Base-by-base conservation (phyloP, 2,888 invertebrate genomes). In the Automeris io region DNA sequence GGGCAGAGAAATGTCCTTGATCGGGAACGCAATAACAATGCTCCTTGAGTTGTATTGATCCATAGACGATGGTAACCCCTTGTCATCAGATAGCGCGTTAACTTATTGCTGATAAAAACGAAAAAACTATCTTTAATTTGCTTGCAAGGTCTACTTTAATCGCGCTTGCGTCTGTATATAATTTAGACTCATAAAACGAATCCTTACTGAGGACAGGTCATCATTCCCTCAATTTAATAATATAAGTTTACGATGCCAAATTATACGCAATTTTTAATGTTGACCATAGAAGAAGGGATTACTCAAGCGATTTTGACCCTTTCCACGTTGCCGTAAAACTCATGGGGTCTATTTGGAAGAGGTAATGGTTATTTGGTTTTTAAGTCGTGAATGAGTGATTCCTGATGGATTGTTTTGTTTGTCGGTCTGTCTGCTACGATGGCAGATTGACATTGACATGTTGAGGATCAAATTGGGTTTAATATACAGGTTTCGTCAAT, bases 191-290 rank as follows among this genome's bases (percentile, higher is more conserved):
- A 67, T 70, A 70, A 76, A 72, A 54, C 54, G 47, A 51, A 47
- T 48, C 46, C 51, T 45, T 45, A 55, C 54, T 71, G 76, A 77
- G 71, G 74, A 76, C 75, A 74, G 74, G 64, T 61, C 65, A 60
- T 51, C 54, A 55, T 51, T 48, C 46, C 45, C 47, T 49, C 49
- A 56, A 53, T 48, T 56, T 61, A 66, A 70, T 67, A 61, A 57
- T 60, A 51, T 51, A 63, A 68, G 69, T 70, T 70, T 39, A 70
- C 57, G 67, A 66, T 49, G 56, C 56, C 23, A 70, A 70, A 70
- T 70, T 70, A 61, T 58, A 63, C 47, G 49, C 49, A 50, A 45
- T 29, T 34, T 45, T 33, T 36, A 29, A 9, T 18, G 13, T 37
- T 31, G 37, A 11, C 26, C 19, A 16, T 7, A 31, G 24, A 25